These are phyloP conservation scores for Operophtera brumata DNA, from an alignment of 2,888 invertebrate genomes.

Conservation along the genomic window DNA sequence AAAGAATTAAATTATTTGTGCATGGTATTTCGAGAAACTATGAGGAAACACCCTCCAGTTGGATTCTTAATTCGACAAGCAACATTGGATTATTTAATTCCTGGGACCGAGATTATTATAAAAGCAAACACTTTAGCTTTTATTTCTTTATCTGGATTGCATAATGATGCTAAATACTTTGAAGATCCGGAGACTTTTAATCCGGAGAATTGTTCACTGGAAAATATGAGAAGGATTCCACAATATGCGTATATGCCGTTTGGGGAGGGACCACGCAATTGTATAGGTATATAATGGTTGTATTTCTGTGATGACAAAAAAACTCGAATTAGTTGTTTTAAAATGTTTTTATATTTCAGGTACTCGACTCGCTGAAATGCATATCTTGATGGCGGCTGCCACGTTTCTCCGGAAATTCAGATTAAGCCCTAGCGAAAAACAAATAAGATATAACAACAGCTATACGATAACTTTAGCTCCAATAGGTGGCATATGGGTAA, in stretches of 20 bases:
- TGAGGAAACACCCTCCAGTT: constrained; percentile 37
- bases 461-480: constrained; percentile 10
- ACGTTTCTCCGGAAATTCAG: constrained; percentile 39
- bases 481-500: constrained; percentile 22
- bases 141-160: constrained; percentile 34
- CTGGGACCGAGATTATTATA: constrained; percentile 34
- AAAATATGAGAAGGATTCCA: constrained; percentile 31
- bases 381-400: constrained; percentile 38
- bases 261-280: constrained; percentile 44
- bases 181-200: constrained; percentile 42
- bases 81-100: constrained; percentile 27
- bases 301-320: not conserved
- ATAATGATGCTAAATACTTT: constrained; percentile 48
- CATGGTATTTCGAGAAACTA: constrained; percentile 44
- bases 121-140: constrained; percentile 37
- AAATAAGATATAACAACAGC: constrained; percentile 13
- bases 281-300: constrained; percentile 40
- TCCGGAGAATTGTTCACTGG: constrained; percentile 43
- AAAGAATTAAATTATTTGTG: constrained; percentile 49
- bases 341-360: constrained; percentile 32
- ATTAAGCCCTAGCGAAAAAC: constrained; percentile 15
- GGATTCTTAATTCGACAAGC: constrained; percentile 23
- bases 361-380: constrained; percentile 42
- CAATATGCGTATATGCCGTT: constrained; percentile 34
- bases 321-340: too few species aligned